Conservation (phyloP, 2,113 vertebrate species). For the Labeo catla region DNA sequence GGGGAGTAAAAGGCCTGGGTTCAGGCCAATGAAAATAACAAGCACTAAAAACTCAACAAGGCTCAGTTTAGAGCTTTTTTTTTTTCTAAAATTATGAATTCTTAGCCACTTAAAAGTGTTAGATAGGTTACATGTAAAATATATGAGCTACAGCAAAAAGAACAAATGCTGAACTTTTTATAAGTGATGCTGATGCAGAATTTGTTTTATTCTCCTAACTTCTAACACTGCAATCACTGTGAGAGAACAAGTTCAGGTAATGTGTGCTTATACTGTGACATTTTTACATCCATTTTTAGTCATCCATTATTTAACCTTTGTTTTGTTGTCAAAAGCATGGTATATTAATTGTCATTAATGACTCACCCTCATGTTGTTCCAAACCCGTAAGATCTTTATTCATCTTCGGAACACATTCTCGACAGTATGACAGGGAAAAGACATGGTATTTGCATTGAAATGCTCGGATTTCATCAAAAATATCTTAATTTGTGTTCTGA, state of each 20-base stretch:
- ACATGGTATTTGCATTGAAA: no score
- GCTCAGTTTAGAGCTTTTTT: slow-evolving; percentile 37
- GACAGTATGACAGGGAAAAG: no score
- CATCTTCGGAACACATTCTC: no score
- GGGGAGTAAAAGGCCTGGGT: slow-evolving; percentile 35
- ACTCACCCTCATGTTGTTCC: no score
- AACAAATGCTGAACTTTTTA: not conserved
- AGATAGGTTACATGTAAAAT: slow-evolving; percentile 7
- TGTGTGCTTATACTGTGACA: slow-evolving; percentile 20
- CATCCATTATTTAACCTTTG: slow-evolving; percentile 9
- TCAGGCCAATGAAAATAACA: slow-evolving; percentile 50
- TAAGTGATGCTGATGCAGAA: slow-evolving; percentile 34
- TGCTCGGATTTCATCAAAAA: no score
- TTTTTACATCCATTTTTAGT: slow-evolving; percentile 16
- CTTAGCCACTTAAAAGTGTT: not conserved
- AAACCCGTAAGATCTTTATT: no score
- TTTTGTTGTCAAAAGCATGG: slow-evolving; percentile 30
- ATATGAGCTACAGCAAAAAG: not conserved
- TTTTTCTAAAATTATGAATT: not conserved
- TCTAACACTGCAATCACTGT: slow-evolving; percentile 51
- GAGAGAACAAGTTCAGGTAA: slow-evolving; percentile 59
- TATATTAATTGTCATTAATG: not conserved
- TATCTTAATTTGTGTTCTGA: no score
- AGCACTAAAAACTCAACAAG: slow-evolving; percentile 43
- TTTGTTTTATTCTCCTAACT: slow-evolving; percentile 45